These are phyloP conservation scores for Sphyrna mokarran DNA, from an alignment of 2,113 vertebrate species.

Conservation along the genomic window DNA sequence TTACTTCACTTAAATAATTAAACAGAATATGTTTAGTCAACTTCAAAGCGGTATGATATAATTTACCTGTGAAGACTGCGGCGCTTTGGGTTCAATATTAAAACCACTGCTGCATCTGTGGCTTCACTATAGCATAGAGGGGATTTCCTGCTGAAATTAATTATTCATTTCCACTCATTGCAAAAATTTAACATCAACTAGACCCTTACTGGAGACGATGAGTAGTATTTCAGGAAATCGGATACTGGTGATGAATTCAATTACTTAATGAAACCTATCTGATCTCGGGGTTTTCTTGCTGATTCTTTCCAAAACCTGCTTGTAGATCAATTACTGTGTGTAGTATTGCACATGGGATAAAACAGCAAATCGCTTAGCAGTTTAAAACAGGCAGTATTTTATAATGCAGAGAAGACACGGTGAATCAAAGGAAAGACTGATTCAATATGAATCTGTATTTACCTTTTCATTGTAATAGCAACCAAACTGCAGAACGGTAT, in stretches of 20 bases:
- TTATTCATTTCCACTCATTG: slow-evolving; percentile 44
- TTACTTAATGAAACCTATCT: slow-evolving; percentile 45
- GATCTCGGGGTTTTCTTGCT: slow-evolving; percentile 42
- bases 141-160: slow-evolving; percentile 43
- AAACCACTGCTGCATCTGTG: background rate
- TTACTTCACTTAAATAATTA: background rate
- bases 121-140: background rate
- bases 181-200: slow-evolving; percentile 44
- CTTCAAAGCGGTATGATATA: background rate
- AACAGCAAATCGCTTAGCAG: slow-evolving; percentile 26
- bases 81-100: background rate
- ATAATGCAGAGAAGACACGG: background rate
- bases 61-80: background rate
- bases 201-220: slow-evolving; percentile 42
- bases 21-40: background rate
- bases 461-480: background rate
- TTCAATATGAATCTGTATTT: background rate
- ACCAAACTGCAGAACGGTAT: background rate
- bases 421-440: background rate
- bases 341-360: background rate
- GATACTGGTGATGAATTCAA: slow-evolving; percentile 46
- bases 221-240: slow-evolving; percentile 48
- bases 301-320: slow-evolving; percentile 24
- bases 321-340: slow-evolving; percentile 3
- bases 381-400: background rate